Evolutionary conservation across 1,140 invertebrate species (phyloP).

Genomic region (Drosophila micromelanica): DNA sequence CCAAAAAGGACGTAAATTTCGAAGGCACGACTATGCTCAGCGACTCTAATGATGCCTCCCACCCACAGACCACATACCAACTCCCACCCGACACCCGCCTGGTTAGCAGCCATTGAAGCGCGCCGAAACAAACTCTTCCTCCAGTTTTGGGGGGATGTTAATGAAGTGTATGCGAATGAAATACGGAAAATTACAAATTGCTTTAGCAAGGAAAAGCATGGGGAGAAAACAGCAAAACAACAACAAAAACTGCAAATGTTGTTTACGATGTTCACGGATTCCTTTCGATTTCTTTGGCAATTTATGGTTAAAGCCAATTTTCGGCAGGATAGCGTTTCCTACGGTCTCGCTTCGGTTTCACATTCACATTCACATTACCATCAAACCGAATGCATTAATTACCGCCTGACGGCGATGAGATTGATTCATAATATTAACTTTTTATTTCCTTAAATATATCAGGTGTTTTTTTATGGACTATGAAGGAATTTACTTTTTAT

Average conservation of each 20-base stretch:
- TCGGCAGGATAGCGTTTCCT: constrained; percentile 23
- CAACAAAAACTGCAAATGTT: constrained; percentile 71
- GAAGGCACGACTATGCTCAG: constrained; percentile 58
- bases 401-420: constrained; percentile 4
- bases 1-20: constrained; percentile 80
- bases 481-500: no score
- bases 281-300: constrained; percentile 82
- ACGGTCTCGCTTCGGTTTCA: constrained; percentile 29
- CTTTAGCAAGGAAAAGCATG: constrained; percentile 37
- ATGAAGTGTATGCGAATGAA: constrained; percentile 83
- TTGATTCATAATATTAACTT: constrained; percentile 23
- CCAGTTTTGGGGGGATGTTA: constrained; percentile 56
- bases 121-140: constrained; percentile 64
- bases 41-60: constrained; percentile 78
- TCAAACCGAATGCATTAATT: constrained; percentile 35
- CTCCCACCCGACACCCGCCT: constrained; percentile 10
- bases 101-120: constrained; percentile 73
- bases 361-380: constrained; percentile 35
- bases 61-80: constrained; percentile 26
- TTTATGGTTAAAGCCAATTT: constrained; percentile 70
- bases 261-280: constrained; percentile 83
- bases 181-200: constrained; percentile 83
- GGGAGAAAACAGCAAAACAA: constrained; percentile 17
- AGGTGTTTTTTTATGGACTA: not conserved
- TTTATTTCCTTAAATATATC: constrained; percentile 11